Percentiles rank a stretch among this genome's conserved stretches.
phyloP scores from a whole-genome alignment of 2,797 vertebrate species.

The Enteromius afrohamiltoni region DNA sequence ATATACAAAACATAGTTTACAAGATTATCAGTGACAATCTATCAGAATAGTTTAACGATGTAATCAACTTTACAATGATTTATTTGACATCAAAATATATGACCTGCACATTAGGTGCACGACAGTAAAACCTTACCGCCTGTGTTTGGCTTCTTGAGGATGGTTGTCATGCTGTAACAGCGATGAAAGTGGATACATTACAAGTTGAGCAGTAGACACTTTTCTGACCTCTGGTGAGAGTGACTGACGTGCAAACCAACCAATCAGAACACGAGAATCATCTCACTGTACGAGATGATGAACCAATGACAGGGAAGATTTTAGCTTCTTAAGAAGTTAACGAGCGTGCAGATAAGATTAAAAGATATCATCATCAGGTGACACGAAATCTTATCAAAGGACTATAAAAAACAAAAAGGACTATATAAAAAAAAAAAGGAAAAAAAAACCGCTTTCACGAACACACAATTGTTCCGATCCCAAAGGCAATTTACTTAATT shows the following conservation, averaged over 20 bases:
- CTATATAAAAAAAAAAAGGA: not conserved
- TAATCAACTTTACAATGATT: not conserved
- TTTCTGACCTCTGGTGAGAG: constrained; percentile 38
- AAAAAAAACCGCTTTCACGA: not conserved
- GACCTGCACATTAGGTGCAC: not conserved
- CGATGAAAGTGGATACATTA: constrained; percentile 29
- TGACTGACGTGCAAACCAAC: constrained; percentile 60
- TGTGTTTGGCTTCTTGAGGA: not conserved
- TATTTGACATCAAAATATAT: not conserved
- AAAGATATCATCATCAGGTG: constrained; percentile 7
- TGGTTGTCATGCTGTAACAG: not conserved
- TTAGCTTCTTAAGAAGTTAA: constrained; percentile 2
- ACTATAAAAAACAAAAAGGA: too few species aligned
- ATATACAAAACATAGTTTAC: not conserved
- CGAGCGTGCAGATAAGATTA: constrained; percentile 32
- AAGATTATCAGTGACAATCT: not conserved
- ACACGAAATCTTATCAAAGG: not conserved
- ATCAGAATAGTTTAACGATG: not conserved
- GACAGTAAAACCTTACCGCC: constrained; percentile 19
- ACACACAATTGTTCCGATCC: not conserved
- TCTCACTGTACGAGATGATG: constrained; percentile 54
- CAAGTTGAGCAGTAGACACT: constrained; percentile 57
- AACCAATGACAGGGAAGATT: constrained; percentile 34
- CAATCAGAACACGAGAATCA: constrained; percentile 58
- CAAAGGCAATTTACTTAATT: not conserved